Evolutionary conservation across 2,113 vertebrate genomes (phyloP), one percentile per base, ranked within the genome.

Genomic region (Phrynosoma blainvillii): DNA sequence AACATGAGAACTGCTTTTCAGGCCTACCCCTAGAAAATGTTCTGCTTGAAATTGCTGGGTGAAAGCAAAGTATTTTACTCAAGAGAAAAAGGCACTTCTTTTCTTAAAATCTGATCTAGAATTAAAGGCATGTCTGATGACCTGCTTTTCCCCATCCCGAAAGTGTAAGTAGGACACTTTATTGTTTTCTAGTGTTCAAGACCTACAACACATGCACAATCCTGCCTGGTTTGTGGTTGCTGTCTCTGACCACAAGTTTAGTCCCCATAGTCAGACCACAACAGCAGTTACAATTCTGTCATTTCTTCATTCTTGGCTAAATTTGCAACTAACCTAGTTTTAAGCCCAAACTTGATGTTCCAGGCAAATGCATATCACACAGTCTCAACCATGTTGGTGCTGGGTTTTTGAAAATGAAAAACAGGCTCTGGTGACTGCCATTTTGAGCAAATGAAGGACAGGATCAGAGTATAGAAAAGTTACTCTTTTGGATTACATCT

Each of bases 81-180:
- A 79, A 3, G 9, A 5, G 30, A 20, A n/a, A 82, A 32, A 70
- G 42, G 30, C 8, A 32, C 20, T 25, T 47, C 30, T 47, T 65
- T 68, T 70, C 40, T 36, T 68, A 16, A 54, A 5, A 11, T 16
- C 18, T 70, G 66, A 12, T 52, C 42, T 79, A 70, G 76, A 21
- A n/a, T 21, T 12, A 65, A 68, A 32, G n/a, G 36, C 5, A 77
- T 2, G 27, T 20, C 59, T 18, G 18, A 73, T 68, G 47, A 83
- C 84, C 88, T 11, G 0, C n/a, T 81, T 86, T 86, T 13, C 36
- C 56, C 59, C 5, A 30, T 6, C 47, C 47, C 4, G 87, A 78
- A 93, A 92, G 84, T 2, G 75, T 87, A 96, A 96, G 82, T 95
- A 90, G 96, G 96, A 18, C 95, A 94, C 7, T 25, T 84, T 47